Percentiles rank a stretch among this genome's conserved stretches.
Evolutionary conservation across 2,888 invertebrate genomes (phyloP).

Genomic region (Cephus nigrinus): DNA sequence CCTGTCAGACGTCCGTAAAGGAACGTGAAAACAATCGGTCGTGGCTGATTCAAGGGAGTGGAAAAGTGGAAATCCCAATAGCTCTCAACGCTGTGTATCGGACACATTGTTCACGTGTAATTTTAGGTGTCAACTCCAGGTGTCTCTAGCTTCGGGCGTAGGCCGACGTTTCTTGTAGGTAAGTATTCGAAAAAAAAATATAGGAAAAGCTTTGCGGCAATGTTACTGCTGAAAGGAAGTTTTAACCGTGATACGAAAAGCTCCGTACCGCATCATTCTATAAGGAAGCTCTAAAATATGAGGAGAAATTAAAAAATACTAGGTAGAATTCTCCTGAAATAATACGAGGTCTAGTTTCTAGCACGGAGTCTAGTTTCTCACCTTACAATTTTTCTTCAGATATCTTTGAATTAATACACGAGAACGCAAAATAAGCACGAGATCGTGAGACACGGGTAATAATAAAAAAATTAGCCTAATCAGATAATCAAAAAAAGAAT

Average conservation of each 20-base stretch:
- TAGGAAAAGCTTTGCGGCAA: background rate
- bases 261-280: no score
- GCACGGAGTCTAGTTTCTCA: background rate
- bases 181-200: background rate
- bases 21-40: background rate
- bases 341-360: no score
- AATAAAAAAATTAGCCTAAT: background rate
- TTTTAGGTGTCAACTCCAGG: constrained; percentile 12
- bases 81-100: background rate
- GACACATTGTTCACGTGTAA: constrained; percentile 12
- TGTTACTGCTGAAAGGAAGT: background rate
- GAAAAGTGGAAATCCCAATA: constrained; percentile 9
- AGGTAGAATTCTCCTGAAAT: background rate
- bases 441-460: background rate
- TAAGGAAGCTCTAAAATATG: no score
- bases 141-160: constrained; percentile 3
- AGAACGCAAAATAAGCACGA: background rate
- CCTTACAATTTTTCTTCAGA: background rate
- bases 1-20: background rate
- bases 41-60: background rate
- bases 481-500: background rate
- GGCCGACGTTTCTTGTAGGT: background rate
- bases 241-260: no score
- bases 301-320: no score
- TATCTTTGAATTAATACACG: background rate